Conservation (phyloP, 2,888 invertebrate genomes). For the Torymus texanus region DNA sequence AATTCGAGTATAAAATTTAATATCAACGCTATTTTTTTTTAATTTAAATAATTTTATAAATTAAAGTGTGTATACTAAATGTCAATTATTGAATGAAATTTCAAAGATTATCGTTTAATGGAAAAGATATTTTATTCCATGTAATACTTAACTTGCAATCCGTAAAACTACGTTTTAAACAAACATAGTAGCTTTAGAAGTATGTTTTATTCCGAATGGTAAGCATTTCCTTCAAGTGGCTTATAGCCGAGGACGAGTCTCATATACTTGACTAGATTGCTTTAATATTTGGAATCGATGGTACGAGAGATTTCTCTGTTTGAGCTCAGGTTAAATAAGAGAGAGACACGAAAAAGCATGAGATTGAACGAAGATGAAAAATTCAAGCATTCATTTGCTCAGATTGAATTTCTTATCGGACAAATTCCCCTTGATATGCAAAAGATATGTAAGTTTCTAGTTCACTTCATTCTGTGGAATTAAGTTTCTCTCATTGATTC, state of each 20-base stretch:
- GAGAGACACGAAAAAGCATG: constrained; percentile 21
- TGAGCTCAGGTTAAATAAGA: constrained; percentile 30
- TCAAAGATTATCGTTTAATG: no score
- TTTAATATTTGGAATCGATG: constrained; percentile 44
- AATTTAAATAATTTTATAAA: no score
- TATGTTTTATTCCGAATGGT: background rate
- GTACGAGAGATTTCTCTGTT: constrained; percentile 37
- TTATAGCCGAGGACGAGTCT: background rate
- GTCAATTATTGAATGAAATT: no score
- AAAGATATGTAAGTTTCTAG: constrained; percentile 10
- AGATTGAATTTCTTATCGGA: constrained; percentile 31
- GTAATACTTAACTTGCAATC: no score
- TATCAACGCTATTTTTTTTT: no score
- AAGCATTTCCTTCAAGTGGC: background rate
- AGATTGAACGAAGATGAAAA: constrained; percentile 43
- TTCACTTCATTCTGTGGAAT: background rate
- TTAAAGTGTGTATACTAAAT: no score
- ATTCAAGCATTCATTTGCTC: constrained; percentile 43
- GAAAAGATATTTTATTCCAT: no score
- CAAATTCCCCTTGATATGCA: constrained; percentile 30
- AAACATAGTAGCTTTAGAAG: no score
- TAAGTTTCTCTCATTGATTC: background rate
- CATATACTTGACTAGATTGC: constrained; percentile 36
- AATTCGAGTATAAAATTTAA: no score
- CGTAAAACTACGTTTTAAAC: no score